Conservation (phyloP, 2,888 invertebrate genomes). For the Pimpla rufipes region DNA sequence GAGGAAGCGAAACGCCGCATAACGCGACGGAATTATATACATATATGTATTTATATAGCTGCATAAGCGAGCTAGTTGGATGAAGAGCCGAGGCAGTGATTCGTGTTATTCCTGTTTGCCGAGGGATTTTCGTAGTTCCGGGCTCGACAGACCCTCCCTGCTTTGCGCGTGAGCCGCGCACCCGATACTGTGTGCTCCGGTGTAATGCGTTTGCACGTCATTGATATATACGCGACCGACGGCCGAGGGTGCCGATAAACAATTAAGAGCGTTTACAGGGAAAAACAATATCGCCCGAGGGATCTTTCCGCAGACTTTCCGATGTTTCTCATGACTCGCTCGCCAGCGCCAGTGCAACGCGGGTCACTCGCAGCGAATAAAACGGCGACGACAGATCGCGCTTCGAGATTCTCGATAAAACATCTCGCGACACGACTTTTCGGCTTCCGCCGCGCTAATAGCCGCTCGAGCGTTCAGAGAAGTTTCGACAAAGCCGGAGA, state of each 20-base stretch:
- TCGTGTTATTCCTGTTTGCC: constrained; percentile 75
- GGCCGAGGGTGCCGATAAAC: constrained; percentile 71
- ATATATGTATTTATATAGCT: constrained; percentile 19
- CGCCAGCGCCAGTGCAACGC: no score
- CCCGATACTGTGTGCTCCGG: background rate
- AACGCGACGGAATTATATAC: background rate
- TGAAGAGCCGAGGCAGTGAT: constrained; percentile 63
- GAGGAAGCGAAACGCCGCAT: background rate
- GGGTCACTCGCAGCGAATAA: background rate
- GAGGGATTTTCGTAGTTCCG: constrained; percentile 71
- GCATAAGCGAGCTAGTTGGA: constrained; percentile 24
- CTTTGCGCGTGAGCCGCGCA: constrained; percentile 15
- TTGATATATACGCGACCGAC: constrained; percentile 1
- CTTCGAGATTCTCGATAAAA: background rate
- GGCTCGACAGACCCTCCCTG: constrained; percentile 25
- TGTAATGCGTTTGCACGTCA: constrained; percentile 10
- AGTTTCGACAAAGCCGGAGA: background rate
- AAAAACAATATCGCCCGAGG: constrained; percentile 63
- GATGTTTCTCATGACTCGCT: no score
- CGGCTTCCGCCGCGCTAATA: no score
- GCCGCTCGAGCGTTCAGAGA: no score
- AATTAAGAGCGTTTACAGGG: constrained; percentile 79
- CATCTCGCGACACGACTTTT: constrained; percentile 2
- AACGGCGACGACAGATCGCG: background rate
- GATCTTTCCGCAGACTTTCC: background rate